Conservation (phyloP, 2,113 vertebrate genomes). For the Podarcis cretensis region DNA sequence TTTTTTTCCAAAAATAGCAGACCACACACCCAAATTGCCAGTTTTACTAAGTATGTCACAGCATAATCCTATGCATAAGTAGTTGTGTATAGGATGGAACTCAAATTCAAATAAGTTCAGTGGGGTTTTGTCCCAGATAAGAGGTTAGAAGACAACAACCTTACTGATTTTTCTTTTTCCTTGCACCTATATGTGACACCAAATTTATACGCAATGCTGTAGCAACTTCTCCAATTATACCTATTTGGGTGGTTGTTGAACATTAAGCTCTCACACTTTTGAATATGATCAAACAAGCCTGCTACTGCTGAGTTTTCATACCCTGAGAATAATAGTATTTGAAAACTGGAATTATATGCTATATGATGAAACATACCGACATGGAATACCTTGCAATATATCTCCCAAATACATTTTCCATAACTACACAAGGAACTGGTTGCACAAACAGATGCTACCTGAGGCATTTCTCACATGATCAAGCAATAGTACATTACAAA, state of each 20-base stretch:
- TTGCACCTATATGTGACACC: no score
- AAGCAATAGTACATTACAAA: not conserved
- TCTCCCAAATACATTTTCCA: not conserved
- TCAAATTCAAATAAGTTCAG: not conserved
- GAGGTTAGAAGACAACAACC: not conserved
- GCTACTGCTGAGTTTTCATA: not conserved
- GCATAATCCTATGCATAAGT: not conserved
- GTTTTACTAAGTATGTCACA: not conserved
- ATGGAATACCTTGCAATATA: not conserved
- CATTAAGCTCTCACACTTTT: no score
- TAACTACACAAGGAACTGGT: not conserved
- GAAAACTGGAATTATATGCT: not conserved
- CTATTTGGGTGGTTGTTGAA: not conserved
- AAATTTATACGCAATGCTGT: not conserved
- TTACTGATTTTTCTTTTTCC: not conserved
- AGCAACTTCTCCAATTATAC: not conserved
- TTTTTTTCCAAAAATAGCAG: not conserved
- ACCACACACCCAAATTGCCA: not conserved
- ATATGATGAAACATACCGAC: not conserved
- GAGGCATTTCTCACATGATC: not conserved
- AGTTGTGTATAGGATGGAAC: no score
- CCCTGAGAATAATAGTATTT: not conserved
- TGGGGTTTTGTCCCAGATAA: not conserved
- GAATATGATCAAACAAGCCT: not conserved
- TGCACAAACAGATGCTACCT: not conserved